Evolutionary conservation across 1,140 invertebrate genomes (phyloP), one percentile per base, ranked within the genome.

Genomic region (Caligus rogercresseyi): DNA sequence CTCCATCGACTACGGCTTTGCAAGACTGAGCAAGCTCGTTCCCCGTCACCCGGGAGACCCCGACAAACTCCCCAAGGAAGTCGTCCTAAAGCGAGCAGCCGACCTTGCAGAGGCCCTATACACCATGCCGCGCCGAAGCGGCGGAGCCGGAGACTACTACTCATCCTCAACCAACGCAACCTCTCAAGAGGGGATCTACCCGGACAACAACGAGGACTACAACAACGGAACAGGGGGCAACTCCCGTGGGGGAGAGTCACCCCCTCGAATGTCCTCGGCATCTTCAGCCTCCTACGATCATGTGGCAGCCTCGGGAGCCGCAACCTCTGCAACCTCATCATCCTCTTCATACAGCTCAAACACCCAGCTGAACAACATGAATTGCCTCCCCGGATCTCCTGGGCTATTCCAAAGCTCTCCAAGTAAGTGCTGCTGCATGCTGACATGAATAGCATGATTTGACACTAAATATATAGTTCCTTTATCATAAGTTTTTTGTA

Each of bases 1-100:
- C 15, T 97, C 90, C 68, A 98, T 99, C 76, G 96, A 98, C 78
- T 98, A 96, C 72, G 94, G 93, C 20, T 99, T 99, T 74, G 92
- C 97, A 76, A 81, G 95, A 71, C 80, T 99, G 68, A 91, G 96
- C 75, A 98, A 98, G 75, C 80, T 98, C 1, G 90, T 99, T 71
- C 95, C 95, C 7, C 79, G 95, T 65, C 94, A 98, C 81, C 92
- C 93, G 0, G 61, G 61, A 18, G 63, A 74, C 74, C 18, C 74
- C 74, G 60, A 70, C 72, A 65, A 66, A 64, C n/a, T 66, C 54
- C 65, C 61, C 11, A 67, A 75, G 71, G 74, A 75, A 67, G 74
- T 75, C 43, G 71, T 75, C 26, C 66, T 75, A 25, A 75, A 75
- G 65, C 61, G 75, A 60, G 74, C 75, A 26, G 75, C 75, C 2